phyloP scores from a whole-genome alignment of 2,113 vertebrate species.

The Epinephelus fuscoguttatus region DNA sequence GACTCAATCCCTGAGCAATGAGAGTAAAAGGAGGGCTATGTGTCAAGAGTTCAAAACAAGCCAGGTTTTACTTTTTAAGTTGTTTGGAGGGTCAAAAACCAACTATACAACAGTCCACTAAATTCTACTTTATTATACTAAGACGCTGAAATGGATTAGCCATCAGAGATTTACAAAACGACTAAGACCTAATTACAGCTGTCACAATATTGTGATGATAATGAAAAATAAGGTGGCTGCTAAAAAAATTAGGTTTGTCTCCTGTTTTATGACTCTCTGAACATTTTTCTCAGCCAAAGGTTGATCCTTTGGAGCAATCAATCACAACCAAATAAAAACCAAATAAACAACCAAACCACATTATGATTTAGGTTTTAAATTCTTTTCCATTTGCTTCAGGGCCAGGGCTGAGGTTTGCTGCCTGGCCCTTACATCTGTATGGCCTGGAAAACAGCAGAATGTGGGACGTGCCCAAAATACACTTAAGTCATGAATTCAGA shows the following conservation, averaged over 20 bases:
- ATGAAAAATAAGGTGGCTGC: constrained; percentile 33
- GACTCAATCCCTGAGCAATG: constrained; percentile 75
- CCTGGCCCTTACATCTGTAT: constrained; percentile 58
- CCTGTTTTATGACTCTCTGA: constrained; percentile 26
- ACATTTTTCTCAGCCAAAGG: constrained; percentile 37
- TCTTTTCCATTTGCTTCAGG: constrained; percentile 46
- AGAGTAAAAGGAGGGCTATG: constrained; percentile 27
- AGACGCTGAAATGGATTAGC: constrained; percentile 33
- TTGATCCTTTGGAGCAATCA: constrained; percentile 52
- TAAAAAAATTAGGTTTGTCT: not conserved
- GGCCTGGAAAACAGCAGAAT: constrained; percentile 45
- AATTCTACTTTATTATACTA: constrained; percentile 30
- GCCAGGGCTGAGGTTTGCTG: constrained; percentile 60
- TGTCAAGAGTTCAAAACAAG: constrained; percentile 50
- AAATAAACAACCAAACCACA: constrained; percentile 74
- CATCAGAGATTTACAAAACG: constrained; percentile 36
- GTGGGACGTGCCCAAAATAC: constrained; percentile 68
- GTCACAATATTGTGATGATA: constrained; percentile 55
- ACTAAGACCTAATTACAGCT: constrained; percentile 26
- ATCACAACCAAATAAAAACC: constrained; percentile 56
- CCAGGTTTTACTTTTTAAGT: constrained; percentile 40
- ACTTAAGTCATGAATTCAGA: constrained; percentile 43
- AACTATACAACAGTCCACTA: constrained; percentile 21
- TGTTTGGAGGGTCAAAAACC: constrained; percentile 31
- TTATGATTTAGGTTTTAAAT: constrained; percentile 68